Evolutionary conservation across 2,888 invertebrate species (phyloP).

Genomic region (Erebia epiphron): DNA sequence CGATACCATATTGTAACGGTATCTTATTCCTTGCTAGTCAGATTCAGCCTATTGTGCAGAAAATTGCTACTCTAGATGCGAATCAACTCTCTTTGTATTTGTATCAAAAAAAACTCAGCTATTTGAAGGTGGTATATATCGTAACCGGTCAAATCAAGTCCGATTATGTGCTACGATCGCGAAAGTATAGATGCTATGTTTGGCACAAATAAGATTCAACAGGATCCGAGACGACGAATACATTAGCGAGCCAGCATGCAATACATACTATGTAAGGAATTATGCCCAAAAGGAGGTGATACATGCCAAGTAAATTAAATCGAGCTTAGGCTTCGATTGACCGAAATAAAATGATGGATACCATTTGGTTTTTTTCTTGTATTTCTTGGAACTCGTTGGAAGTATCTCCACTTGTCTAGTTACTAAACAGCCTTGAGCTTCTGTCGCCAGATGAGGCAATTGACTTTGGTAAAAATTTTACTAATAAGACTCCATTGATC

Average conservation of each 20-base stretch:
- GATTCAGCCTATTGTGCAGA: no score
- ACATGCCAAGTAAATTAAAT: conserved; percentile 36
- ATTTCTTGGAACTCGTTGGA: not conserved
- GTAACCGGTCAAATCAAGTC: conserved; percentile 29
- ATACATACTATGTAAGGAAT: conserved; percentile 26
- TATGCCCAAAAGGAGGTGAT: conserved; percentile 30
- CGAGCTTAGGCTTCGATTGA: conserved; percentile 30
- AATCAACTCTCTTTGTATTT: not conserved
- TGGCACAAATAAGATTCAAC: conserved; percentile 37
- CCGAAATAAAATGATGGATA: conserved; percentile 32
- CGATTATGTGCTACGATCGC: conserved; percentile 32
- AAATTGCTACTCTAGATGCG: not conserved
- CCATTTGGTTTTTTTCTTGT: conserved; percentile 11
- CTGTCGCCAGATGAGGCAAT: no score
- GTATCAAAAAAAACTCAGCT: conserved; percentile 19
- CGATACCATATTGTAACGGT: no score
- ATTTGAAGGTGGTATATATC: conserved; percentile 32
- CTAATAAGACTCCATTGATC: no score
- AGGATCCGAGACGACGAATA: conserved; percentile 32
- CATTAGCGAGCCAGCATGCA: conserved; percentile 27
- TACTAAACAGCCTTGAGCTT: no score
- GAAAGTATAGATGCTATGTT: conserved; percentile 36
- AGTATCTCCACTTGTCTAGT: not conserved
- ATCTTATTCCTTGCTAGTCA: no score
- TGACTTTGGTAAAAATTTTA: no score